These are phyloP conservation scores for Heteromurus nitidus DNA, from an alignment of 2,888 invertebrate species.

Conservation along the genomic window DNA sequence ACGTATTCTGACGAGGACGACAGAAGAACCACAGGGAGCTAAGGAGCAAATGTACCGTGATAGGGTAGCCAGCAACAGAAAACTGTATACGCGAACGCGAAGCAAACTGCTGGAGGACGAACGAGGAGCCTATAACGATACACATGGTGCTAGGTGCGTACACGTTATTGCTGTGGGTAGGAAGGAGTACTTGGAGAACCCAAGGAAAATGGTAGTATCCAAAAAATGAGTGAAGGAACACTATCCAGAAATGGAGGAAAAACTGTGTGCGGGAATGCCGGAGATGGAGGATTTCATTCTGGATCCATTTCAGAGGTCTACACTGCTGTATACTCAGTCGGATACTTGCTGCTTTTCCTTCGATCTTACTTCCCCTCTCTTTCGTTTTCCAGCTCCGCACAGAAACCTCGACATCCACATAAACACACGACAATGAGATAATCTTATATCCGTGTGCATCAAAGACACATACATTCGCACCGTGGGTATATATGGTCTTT, in stretches of 20 bases:
- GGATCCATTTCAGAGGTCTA: conserved; percentile 9
- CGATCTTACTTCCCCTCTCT: conserved; percentile 8
- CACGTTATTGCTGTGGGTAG: too few species aligned
- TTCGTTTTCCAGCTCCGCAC: too few species aligned
- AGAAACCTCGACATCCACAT: background rate
- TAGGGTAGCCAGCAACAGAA: background rate
- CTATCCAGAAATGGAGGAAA: background rate
- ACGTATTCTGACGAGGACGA: conserved; percentile 41
- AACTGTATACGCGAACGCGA: background rate
- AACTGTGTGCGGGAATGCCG: conserved; percentile 7
- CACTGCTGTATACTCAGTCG: background rate
- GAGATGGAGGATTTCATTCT: conserved; percentile 9
- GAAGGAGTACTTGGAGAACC: too few species aligned
- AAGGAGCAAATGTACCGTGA: conserved; percentile 5
- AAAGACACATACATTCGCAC: too few species aligned
- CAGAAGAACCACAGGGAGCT: conserved; percentile 39
- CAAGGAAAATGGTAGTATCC: background rate
- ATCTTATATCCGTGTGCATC: too few species aligned
- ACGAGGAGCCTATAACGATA: too few species aligned
- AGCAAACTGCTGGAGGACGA: too few species aligned
- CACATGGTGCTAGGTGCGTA: too few species aligned
- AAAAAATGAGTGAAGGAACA: background rate
- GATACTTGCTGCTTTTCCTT: conserved; percentile 7
- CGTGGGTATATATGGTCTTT: too few species aligned
- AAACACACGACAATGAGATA: background rate